phyloP scores from a whole-genome alignment of 2,797 vertebrate species.

The Buceros bicornis region DNA sequence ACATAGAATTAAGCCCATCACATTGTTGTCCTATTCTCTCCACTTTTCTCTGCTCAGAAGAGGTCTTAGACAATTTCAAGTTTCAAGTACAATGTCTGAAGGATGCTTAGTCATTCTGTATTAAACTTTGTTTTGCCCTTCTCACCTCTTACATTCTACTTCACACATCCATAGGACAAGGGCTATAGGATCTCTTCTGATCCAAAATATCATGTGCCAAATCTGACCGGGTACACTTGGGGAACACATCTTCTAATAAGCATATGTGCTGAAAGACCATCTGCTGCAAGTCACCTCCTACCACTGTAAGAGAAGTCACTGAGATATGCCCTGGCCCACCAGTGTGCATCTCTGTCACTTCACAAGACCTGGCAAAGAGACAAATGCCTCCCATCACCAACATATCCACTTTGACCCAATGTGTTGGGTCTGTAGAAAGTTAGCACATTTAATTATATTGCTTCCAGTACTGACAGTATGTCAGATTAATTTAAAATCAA shows the following conservation, averaged over 20 bases:
- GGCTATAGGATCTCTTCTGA: neutral
- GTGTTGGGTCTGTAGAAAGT: neutral
- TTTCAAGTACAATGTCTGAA: neutral
- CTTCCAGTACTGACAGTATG: neutral
- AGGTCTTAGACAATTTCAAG: neutral
- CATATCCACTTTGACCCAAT: neutral
- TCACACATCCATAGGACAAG: neutral
- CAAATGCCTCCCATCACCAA: neutral
- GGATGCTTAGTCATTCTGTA: neutral
- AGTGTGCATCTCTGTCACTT: neutral
- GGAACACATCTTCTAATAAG: neutral
- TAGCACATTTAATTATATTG: neutral
- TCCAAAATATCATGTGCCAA: rapidly evolving
- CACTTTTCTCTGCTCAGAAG: neutral
- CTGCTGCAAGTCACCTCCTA: neutral
- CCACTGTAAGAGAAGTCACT: neutral
- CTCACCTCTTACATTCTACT: neutral
- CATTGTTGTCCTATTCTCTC: neutral
- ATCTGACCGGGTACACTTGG: neutral
- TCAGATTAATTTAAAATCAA: neutral
- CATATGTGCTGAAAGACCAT: neutral
- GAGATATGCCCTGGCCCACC: neutral
- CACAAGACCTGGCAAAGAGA: neutral
- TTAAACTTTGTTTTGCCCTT: neutral
- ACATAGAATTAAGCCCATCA: neutral